These are phyloP conservation scores for Hyperoplus immaculatus DNA, from an alignment of 2,797 vertebrate species.

Conservation along the genomic window DNA sequence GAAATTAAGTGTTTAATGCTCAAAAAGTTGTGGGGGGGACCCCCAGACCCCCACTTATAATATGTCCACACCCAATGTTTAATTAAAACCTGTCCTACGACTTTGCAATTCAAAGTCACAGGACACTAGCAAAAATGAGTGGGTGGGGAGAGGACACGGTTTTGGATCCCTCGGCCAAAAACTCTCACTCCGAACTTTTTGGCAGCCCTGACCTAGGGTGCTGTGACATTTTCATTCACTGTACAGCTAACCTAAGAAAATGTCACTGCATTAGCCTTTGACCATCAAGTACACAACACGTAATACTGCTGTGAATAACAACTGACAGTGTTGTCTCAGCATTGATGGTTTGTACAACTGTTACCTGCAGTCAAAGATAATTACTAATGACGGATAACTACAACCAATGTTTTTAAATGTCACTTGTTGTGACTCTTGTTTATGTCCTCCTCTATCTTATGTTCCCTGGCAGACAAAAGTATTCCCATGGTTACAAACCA, in stretches of 20 bases:
- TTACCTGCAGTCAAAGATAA: background rate
- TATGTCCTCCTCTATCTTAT: background rate
- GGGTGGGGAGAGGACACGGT: too few relatives aligned
- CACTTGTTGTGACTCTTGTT: background rate
- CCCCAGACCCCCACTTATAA: too few relatives aligned
- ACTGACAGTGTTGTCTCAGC: background rate
- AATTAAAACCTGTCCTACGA: too few relatives aligned
- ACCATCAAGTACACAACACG: background rate
- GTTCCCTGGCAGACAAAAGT: background rate
- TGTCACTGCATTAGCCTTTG: constrained; percentile 39
- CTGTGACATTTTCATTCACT: constrained; percentile 28
- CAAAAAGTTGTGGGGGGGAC: too few relatives aligned
- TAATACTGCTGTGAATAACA: background rate
- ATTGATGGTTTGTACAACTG: background rate
- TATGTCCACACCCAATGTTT: too few relatives aligned
- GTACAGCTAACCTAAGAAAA: constrained; percentile 26
- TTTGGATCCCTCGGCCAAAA: too few relatives aligned
- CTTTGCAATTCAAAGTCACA: too few relatives aligned
- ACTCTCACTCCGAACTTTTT: too few relatives aligned
- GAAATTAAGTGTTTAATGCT: too few relatives aligned
- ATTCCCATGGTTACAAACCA: background rate
- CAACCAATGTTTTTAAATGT: background rate
- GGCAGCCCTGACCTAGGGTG: background rate
- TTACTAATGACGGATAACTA: background rate
- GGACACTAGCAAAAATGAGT: too few relatives aligned